These are phyloP conservation scores for Chionomys nivalis DNA, from an alignment of 2,113 vertebrate genomes.

Conservation along the genomic window DNA sequence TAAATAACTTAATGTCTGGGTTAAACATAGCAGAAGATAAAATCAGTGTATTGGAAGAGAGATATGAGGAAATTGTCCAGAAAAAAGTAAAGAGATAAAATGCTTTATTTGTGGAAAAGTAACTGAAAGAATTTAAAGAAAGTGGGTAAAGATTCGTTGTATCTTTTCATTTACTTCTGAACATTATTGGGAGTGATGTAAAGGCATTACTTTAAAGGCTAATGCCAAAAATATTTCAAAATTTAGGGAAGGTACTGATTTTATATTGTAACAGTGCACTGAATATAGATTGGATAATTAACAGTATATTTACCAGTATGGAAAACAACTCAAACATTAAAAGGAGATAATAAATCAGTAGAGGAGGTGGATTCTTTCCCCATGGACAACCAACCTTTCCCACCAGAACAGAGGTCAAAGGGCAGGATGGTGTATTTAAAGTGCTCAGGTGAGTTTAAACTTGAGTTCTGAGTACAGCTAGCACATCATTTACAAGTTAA, in stretches of 20 bases:
- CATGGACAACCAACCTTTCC: neutral
- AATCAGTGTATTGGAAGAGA: slow-evolving; percentile 38
- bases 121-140: neutral
- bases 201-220: slow-evolving; percentile 7
- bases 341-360: slow-evolving; percentile 47
- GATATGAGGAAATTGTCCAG: neutral
- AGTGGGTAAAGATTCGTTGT: neutral
- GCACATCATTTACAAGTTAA: neutral
- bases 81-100: neutral
- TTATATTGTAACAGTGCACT: neutral
- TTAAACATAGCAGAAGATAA: slow-evolving; percentile 40
- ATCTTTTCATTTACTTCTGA: neutral
- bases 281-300: slow-evolving; percentile 18
- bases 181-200: neutral
- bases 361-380: slow-evolving; percentile 22
- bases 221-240: slow-evolving; percentile 9
- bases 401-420: neutral
- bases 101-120: neutral
- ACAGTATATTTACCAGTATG: neutral
- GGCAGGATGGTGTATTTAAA: slow-evolving; percentile 38
- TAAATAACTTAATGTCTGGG: slow-evolving; percentile 7
- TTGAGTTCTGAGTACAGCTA: slow-evolving; percentile 5
- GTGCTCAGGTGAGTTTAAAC: neutral
- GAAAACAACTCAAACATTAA: slow-evolving; percentile 43
- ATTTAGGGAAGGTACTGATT: slow-evolving; percentile 26